phyloP scores from a whole-genome alignment of 2,888 invertebrate genomes.

The Pseudeuparius sepicola region DNA sequence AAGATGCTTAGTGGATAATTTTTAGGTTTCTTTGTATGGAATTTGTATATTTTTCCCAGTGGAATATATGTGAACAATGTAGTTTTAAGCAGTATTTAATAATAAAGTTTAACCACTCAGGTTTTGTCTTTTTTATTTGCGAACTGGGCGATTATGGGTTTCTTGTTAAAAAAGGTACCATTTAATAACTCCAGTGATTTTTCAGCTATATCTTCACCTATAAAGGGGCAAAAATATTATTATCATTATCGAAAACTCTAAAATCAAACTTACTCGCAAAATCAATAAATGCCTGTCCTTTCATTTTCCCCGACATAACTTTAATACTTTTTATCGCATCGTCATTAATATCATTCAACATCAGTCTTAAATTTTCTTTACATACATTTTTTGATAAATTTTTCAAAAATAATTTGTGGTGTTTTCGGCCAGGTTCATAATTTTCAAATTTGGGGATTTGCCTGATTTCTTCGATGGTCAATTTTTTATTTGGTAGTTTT shows the following conservation, averaged over 20 bases:
- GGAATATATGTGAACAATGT: too few species aligned
- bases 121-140: slow-evolving; percentile 14
- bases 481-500: slow-evolving; percentile 39
- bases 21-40: too few species aligned
- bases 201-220: slow-evolving; percentile 15
- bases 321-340: slow-evolving; percentile 38
- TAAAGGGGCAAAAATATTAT: slow-evolving; percentile 11
- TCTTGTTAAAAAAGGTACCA: slow-evolving; percentile 14
- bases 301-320: slow-evolving; percentile 46
- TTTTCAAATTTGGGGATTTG: slow-evolving; percentile 45
- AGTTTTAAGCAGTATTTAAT: too few species aligned
- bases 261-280: slow-evolving; percentile 39
- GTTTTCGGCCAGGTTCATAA: slow-evolving; percentile 44
- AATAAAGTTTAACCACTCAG: too few species aligned
- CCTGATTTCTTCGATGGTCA: slow-evolving; percentile 45
- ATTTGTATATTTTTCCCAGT: too few species aligned
- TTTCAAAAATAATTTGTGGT: slow-evolving; percentile 46
- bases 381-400: slow-evolving; percentile 43
- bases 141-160: slow-evolving; percentile 18
- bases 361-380: slow-evolving; percentile 40
- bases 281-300: slow-evolving; percentile 49
- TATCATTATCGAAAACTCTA: neutral
- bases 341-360: slow-evolving; percentile 32
- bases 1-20: too few species aligned
- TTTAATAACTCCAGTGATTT: slow-evolving; percentile 16